A percentile compares a stretch with the other conserved stretches of the same genome.
Evolutionary conservation across 2,113 vertebrate species (phyloP).

Genomic region (Amblyopsis rosae): DNA sequence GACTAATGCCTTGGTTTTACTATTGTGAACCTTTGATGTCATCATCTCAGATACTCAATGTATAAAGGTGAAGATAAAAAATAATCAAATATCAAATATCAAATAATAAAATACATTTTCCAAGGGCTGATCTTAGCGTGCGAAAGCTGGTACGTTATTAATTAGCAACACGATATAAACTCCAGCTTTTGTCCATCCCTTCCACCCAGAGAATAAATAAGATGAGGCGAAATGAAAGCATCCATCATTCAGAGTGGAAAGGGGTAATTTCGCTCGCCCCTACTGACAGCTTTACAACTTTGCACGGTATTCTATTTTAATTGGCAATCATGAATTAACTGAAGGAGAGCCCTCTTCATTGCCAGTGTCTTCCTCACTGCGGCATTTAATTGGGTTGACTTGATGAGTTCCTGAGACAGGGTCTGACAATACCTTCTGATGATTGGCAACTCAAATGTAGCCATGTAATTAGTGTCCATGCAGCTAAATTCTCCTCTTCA

Average conservation of each 20-base stretch:
- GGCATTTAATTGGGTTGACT: conserved; percentile 80
- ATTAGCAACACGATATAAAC: conserved; percentile 49
- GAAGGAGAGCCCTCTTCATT: conserved; percentile 70
- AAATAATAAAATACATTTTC: conserved; percentile 44
- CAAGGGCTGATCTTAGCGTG: conserved; percentile 15
- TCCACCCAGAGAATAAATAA: conserved; percentile 72
- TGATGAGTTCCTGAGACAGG: conserved; percentile 80
- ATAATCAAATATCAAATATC: no score
- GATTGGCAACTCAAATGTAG: conserved; percentile 81
- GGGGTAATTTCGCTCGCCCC: conserved; percentile 75
- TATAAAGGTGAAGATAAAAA: conserved; percentile 3
- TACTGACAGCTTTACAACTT: conserved; percentile 79
- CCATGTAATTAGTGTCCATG: conserved; percentile 70
- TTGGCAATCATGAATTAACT: conserved; percentile 83
- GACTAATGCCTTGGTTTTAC: conserved; percentile 65
- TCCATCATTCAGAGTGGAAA: conserved; percentile 77
- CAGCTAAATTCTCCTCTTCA: conserved; percentile 59
- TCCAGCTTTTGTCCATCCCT: conserved; percentile 21
- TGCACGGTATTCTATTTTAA: conserved; percentile 78
- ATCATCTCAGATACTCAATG: conserved; percentile 34
- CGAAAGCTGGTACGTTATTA: conserved; percentile 17
- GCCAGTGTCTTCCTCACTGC: conserved; percentile 69
- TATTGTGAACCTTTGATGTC: conserved; percentile 32
- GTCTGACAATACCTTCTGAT: conserved; percentile 76
- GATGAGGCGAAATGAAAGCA: conserved; percentile 74